Evolutionary conservation across 2,888 invertebrate genomes (phyloP).

Genomic region (Meganola albula): DNA sequence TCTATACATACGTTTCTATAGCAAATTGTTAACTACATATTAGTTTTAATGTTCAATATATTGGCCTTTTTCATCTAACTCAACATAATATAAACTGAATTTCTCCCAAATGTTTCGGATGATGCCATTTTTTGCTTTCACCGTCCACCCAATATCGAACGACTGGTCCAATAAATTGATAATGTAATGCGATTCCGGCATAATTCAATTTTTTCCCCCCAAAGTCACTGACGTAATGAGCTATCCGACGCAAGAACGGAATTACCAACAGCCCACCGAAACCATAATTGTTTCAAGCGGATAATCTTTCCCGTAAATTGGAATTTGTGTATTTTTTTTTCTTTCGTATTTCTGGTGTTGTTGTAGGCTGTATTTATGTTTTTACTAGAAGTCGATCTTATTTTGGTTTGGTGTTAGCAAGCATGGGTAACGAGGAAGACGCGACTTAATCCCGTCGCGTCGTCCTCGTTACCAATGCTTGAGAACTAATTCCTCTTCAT

Average conservation of each 20-base stretch:
- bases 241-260: constrained; percentile 15
- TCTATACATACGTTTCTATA: no score
- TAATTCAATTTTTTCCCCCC: constrained; percentile 27
- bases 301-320: constrained; percentile 27
- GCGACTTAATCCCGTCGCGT: no score
- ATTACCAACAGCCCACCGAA: constrained; percentile 26
- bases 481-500: no score
- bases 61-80: no score
- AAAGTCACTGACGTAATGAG: constrained; percentile 28
- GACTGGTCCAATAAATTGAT: constrained; percentile 26
- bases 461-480: no score
- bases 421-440: no score
- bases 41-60: no score
- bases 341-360: constrained; percentile 6
- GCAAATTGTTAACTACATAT: no score
- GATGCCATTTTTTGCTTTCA: no score
- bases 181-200: constrained; percentile 31
- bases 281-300: constrained; percentile 29
- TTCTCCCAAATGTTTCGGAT: no score
- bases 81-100: no score
- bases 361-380: constrained; percentile 7
- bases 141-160: not conserved
- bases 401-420: no score
- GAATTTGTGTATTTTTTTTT: constrained; percentile 22
- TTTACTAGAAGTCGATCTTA: constrained; percentile 8